A percentile compares a stretch with the other conserved stretches of the same genome.
These are phyloP conservation scores for Aphaenogaster ashmeadi DNA, from an alignment of 1,140 invertebrate species.

Conservation along the genomic window DNA sequence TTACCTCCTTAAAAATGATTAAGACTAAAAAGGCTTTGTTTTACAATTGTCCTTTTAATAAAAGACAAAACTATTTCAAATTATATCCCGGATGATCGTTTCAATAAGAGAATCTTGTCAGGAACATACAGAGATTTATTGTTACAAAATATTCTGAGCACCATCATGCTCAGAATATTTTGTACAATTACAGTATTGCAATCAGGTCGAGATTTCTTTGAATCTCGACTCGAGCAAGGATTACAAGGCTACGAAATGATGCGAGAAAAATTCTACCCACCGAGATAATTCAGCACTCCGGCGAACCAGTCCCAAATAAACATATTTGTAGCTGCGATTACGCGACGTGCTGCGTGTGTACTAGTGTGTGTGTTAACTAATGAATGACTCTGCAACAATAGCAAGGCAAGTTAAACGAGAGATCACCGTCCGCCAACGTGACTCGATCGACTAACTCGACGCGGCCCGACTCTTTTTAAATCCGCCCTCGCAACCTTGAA, in stretches of 20 bases:
- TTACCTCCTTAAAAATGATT: not conserved
- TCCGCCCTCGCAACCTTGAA: not conserved
- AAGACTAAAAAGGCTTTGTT: not conserved
- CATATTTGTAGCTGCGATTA: constrained; percentile 89
- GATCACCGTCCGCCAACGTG: constrained; percentile 55
- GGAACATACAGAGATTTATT: not conserved
- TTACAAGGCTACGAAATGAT: not conserved
- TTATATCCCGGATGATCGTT: not conserved
- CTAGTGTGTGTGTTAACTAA: constrained; percentile 70
- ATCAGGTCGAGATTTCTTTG: not conserved
- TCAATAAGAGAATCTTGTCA: not conserved
- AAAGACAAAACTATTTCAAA: not conserved
- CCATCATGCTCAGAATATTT: too few species aligned
- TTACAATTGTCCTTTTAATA: not conserved
- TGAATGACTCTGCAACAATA: constrained; percentile 86
- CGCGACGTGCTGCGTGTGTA: constrained; percentile 45
- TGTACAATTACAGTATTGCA: not conserved
- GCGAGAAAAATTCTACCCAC: constrained; percentile 89
- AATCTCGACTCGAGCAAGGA: not conserved
- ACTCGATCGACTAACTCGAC: constrained; percentile 22
- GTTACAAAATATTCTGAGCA: not conserved
- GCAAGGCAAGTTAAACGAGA: constrained; percentile 63
- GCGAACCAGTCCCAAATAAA: constrained; percentile 99
- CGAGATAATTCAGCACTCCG: constrained; percentile 97
- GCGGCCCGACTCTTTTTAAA: constrained; percentile 39